Evolutionary conservation across 1,140 invertebrate species (phyloP), one percentile per base, ranked within the genome.

Genomic region (Heliconius hewitsoni): DNA sequence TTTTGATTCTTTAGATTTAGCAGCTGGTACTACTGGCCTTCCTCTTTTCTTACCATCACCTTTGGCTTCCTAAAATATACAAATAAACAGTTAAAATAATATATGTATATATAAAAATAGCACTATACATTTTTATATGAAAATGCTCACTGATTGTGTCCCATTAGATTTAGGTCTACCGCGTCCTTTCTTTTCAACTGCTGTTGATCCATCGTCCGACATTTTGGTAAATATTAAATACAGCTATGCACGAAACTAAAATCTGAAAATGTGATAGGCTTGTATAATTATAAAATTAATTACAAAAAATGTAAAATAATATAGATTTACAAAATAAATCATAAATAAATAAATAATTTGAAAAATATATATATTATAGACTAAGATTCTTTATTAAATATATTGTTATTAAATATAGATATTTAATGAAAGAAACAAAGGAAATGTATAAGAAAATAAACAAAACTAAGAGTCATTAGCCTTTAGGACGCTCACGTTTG

Each of bases 191-290:
- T 95, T 95, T 88, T 95, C 94, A 70, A 95, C 94, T 52, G 86
- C 86, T 76, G 93, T 94, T 85, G 93, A 94, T 37, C 94, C 94
- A 87, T 95, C 94, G 89, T 95, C 94, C 90, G 94, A 95, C 94
- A 95, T 95, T 86, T 88, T 85, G 82, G 78, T 81, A 78, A 76
- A 83, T 79, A 81, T 76, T 83, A 81, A 77, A 81, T 76, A 77
- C 72, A 76, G 74, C 55, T 79, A 80, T 30, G 9, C 30, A 66
- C 75, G 76, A 77, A 81, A 74, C 23, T 50, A 83, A 80, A 77
- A 46, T 42, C 85, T 86, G 82, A 83, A 85, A 82, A 72, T 72
- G 18, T 52, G 18, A 37, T 37, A 71, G 16, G 16, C 70, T 71
- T 37, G 16, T 37, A 39, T 39, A 72, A 18, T 37, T 39, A 37